Base-by-base conservation (phyloP, 2,888 invertebrate species). In the Protophormia terraenovae region DNA sequence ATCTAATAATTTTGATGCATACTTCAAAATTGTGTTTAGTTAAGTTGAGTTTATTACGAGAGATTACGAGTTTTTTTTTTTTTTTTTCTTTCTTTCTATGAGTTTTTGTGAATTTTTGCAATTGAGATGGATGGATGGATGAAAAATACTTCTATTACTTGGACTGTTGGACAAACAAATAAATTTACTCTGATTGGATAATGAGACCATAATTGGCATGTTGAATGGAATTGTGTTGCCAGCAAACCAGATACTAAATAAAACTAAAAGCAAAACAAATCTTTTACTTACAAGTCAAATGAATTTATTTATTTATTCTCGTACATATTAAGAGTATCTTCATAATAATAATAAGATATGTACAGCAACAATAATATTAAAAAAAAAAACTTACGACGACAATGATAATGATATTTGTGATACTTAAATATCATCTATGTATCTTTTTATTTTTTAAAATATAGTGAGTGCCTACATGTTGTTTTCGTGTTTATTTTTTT, bases 211-310 rank as follows among this genome's bases (percentile, higher is more conserved):
- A 92, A 92, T 92, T 92, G 92, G 92, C 92, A 92, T 91, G 90
- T 91, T 92, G 92, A 92, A 92, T 92, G 92, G 91, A 92, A 92
- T 92, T 92, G 92, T 92, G 92, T 92, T 92, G 92, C 91, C 91
- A 91, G 92, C 92, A 92, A 91, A 92, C 91, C 91, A 90, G 89
- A 91, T 90, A 89, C 88, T 87, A 88, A 89, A 87, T 86, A 83
- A 87, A 83, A 86, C 75, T 78, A 53, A 66, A 86, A 75, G 66
- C 76, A 83, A 80, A 83, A 77, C 82, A 71, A 71, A 76, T 82
- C 82, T 76, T n/a, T n/a, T n/a, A n/a, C n/a, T n/a, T 77, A 27
- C 75, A 83, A 83, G 71, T 77, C 62, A 83, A 66, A 71, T 64
- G 22, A 50, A 83, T 83, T 79, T 71, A 62, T 78, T 60, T n/a